Conservation (phyloP, 2,113 vertebrate species). For the Cromileptes altivelis region DNA sequence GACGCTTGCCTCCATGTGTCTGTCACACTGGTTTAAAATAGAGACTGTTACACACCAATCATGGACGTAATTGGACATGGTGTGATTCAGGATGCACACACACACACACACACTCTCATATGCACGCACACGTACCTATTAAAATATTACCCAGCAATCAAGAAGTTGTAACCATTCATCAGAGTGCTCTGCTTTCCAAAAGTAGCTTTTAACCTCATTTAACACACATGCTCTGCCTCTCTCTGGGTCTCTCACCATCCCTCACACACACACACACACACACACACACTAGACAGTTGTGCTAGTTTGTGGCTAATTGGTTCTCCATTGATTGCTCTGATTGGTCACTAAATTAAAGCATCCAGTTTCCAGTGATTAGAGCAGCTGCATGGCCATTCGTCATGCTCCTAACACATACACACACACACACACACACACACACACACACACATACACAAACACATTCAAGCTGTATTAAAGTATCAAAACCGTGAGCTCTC, state of each 20-base stretch:
- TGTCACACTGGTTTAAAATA: conserved; percentile 36
- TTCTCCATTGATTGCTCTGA: conserved; percentile 63
- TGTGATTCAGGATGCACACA: conserved; percentile 18
- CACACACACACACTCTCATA: conserved; percentile 4
- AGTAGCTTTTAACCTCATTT: conserved; percentile 70
- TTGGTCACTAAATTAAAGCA: conserved; percentile 69
- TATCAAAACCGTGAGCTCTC: too few species aligned
- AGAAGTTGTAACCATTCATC: conserved; percentile 61
- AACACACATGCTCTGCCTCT: background rate
- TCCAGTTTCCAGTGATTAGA: conserved; percentile 41
- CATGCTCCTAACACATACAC: background rate
- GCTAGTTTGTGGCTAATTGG: conserved; percentile 67
- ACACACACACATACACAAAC: too few species aligned
- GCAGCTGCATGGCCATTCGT: conserved; percentile 38
- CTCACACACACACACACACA: conserved; percentile 4
- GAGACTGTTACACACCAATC: conserved; percentile 52
- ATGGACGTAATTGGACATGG: conserved; percentile 50
- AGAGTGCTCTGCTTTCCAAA: conserved; percentile 69
- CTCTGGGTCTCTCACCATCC: background rate
- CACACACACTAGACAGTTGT: conserved; percentile 34
- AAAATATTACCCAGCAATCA: conserved; percentile 38
- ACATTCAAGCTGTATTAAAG: too few species aligned
- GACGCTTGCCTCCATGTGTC: background rate
- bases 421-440: too few species aligned
- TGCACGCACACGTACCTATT: conserved; percentile 29